These are phyloP conservation scores for Ptilonorhynchus violaceus DNA, from an alignment of 2,113 vertebrate species.

Conservation along the genomic window DNA sequence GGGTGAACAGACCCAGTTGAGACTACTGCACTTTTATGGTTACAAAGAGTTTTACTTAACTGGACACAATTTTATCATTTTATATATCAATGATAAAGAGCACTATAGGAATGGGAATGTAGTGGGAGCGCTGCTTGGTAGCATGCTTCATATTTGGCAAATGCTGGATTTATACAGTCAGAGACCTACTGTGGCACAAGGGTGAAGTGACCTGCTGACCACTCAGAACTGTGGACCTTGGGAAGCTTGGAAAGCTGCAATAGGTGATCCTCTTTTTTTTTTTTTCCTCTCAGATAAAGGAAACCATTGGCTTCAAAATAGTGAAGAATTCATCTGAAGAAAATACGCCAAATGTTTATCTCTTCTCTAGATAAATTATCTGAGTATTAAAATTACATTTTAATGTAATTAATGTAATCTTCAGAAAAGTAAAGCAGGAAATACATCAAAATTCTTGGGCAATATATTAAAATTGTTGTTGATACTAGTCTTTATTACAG, in stretches of 20 bases:
- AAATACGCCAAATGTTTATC: background rate
- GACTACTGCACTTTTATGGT: background rate
- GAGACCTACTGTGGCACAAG: background rate
- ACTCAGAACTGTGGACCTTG: background rate
- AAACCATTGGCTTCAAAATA: background rate
- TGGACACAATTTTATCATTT: background rate
- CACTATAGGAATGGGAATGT: background rate
- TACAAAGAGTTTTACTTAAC: background rate
- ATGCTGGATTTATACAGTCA: background rate
- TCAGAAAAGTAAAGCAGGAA: background rate
- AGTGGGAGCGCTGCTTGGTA: background rate
- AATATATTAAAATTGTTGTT: background rate
- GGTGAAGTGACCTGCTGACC: background rate
- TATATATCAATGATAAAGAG: background rate
- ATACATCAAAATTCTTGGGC: background rate
- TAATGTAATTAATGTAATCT: background rate
- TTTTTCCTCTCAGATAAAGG: background rate
- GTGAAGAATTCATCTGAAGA: background rate
- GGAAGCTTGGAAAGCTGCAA: background rate
- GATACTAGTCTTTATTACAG: background rate
- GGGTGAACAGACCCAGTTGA: background rate
- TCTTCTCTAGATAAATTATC: background rate
- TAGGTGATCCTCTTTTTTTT: fast-evolving
- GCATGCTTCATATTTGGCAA: background rate
- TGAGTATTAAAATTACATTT: background rate